Percentiles rank a stretch among this genome's conserved stretches.
Conservation (phyloP, 1,140 invertebrate genomes). For the Palaemon carinicauda region DNA sequence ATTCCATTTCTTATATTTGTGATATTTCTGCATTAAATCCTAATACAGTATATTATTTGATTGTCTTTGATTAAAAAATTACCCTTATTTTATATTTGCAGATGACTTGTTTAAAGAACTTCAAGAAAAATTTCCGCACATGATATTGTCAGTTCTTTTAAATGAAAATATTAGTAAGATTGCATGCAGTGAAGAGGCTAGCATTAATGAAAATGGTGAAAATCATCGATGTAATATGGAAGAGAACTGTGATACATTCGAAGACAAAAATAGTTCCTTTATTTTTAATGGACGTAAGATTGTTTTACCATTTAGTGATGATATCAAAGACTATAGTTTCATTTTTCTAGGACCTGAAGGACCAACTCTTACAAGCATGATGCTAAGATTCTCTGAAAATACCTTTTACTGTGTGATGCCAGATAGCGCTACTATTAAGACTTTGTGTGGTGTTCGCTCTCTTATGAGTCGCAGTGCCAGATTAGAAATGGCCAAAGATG, state of each 20-base stretch:
- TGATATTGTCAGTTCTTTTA: not conserved
- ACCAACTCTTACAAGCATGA: constrained; percentile 68
- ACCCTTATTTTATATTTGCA: not conserved
- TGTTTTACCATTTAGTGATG: constrained; percentile 56
- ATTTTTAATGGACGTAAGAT: constrained; percentile 58
- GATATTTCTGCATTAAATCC: too few species aligned
- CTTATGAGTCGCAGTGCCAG: constrained; percentile 83
- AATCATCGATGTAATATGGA: not conserved
- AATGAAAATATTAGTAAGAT: not conserved
- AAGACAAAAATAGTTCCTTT: constrained; percentile 14
- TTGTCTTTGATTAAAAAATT: too few species aligned
- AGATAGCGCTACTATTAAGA: constrained; percentile 50
- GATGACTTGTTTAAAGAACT: not conserved
- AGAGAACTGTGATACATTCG: too few species aligned
- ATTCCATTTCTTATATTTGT: too few species aligned
- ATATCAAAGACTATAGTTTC: constrained; percentile 66
- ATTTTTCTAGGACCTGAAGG: constrained; percentile 70
- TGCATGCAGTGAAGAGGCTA: not conserved
- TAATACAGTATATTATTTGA: too few species aligned
- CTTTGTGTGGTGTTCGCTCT: constrained; percentile 60
- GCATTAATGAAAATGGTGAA: not conserved
- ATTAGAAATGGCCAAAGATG: constrained; percentile 89
- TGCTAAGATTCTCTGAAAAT: constrained; percentile 66
- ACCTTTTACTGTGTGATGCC: constrained; percentile 66
- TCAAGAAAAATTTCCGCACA: not conserved